phyloP scores from a whole-genome alignment of 2,113 vertebrate species.

The Patagioenas fasciata region DNA sequence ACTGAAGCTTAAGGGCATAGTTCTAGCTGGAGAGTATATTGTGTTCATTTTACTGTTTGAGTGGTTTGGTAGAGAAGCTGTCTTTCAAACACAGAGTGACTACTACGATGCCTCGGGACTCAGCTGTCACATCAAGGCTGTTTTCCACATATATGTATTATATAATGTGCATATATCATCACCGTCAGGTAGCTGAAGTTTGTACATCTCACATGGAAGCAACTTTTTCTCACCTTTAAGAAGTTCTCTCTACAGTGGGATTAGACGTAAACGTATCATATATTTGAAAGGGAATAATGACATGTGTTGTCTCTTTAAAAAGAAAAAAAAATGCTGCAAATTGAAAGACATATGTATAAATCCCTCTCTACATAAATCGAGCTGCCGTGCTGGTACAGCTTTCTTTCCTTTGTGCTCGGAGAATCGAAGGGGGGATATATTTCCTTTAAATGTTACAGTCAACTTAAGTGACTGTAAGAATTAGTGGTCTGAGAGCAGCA shows the following conservation, averaged over 20 bases:
- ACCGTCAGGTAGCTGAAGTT: slow-evolving; percentile 54
- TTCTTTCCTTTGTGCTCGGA: slow-evolving; percentile 31
- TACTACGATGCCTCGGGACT: slow-evolving; percentile 64
- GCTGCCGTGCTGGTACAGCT: background rate
- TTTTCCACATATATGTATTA: slow-evolving; percentile 48
- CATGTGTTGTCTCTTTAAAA: slow-evolving; percentile 24
- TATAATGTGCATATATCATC: slow-evolving; percentile 40
- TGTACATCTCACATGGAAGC: slow-evolving; percentile 37
- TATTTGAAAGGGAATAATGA: slow-evolving; percentile 1
- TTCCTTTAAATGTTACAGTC: slow-evolving; percentile 48
- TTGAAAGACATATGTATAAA: background rate
- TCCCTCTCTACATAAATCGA: background rate
- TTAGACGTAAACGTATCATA: background rate
- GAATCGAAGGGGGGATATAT: background rate
- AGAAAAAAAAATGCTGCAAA: slow-evolving; percentile 23
- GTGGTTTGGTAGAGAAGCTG: slow-evolving; percentile 68
- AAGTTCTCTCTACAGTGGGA: background rate
- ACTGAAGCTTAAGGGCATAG: slow-evolving; percentile 71
- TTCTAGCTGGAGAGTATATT: slow-evolving; percentile 71
- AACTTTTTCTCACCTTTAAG: slow-evolving; percentile 31
- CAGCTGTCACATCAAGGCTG: slow-evolving; percentile 74
- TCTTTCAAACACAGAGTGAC: slow-evolving; percentile 68
- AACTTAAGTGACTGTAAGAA: slow-evolving; percentile 19
- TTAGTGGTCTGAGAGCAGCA: slow-evolving; percentile 23
- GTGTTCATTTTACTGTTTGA: slow-evolving; percentile 76